phyloP scores from a whole-genome alignment of 2,888 invertebrate species.

The Eremobia ochroleuca region DNA sequence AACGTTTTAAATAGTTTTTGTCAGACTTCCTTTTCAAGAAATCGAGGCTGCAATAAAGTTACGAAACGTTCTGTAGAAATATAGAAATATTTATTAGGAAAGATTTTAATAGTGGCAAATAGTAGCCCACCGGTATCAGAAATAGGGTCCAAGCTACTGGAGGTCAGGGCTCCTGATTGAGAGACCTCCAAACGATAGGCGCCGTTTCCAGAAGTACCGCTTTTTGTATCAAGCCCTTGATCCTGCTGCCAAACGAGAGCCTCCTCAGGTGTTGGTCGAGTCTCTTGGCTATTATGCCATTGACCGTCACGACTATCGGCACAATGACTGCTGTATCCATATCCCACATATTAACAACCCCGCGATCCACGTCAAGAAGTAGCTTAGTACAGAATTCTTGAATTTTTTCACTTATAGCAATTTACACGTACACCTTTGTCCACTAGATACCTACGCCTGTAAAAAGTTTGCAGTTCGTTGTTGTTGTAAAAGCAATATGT shows the following conservation, averaged over 20 bases:
- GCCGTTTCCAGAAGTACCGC: too few relatives aligned
- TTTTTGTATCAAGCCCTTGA: background rate
- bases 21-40: constrained; percentile 1
- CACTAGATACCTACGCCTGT: background rate
- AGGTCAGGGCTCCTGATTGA: background rate
- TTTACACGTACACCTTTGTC: too few relatives aligned
- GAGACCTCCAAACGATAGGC: background rate
- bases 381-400: background rate
- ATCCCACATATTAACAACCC: background rate
- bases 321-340: background rate
- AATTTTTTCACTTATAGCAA: background rate
- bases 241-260: background rate
- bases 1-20: constrained; percentile 1
- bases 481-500: background rate
- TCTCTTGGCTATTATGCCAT: background rate
- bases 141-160: background rate
- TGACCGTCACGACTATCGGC: background rate
- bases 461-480: background rate
- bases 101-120: background rate
- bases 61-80: background rate
- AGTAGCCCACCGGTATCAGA: background rate
- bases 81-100: background rate
- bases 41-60: constrained; percentile 4
- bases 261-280: background rate
- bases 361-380: background rate